A percentile compares a stretch with the other conserved stretches of the same genome.
These are phyloP conservation scores for Xanthia togata DNA, from an alignment of 2,888 invertebrate species.

Conservation along the genomic window DNA sequence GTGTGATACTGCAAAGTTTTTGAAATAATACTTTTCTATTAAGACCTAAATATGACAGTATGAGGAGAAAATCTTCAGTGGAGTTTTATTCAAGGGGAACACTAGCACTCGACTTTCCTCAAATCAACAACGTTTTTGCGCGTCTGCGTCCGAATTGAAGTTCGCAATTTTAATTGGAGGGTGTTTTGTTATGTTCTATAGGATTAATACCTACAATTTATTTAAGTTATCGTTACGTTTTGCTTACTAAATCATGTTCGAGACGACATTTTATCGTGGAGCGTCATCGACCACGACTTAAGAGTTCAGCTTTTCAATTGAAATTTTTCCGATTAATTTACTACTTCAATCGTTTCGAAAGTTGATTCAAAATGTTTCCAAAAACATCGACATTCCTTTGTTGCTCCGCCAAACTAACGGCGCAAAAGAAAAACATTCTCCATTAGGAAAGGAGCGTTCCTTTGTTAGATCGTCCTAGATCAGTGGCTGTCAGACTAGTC, in stretches of 20 bases:
- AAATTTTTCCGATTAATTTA: neutral
- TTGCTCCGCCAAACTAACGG: constrained; percentile 44
- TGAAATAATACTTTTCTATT: neutral
- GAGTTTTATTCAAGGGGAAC: neutral
- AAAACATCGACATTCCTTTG: constrained; percentile 50
- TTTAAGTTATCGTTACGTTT: neutral
- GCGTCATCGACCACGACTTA: neutral
- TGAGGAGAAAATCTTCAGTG: neutral
- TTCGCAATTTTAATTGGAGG: constrained; percentile 21
- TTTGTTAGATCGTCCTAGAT: constrained; percentile 60
- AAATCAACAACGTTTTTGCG: constrained; percentile 39
- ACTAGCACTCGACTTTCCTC: constrained; percentile 13
- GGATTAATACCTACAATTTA: neutral
- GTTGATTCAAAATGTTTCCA: neutral
- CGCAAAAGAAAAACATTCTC: constrained; percentile 51
- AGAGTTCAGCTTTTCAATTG: constrained; percentile 6
- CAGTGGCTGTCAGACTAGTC: constrained; percentile 36
- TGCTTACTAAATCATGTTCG: neutral
- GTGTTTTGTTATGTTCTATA: constrained; percentile 2
- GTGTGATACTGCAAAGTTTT: neutral
- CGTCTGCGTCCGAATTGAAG: constrained; percentile 36
- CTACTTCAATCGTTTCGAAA: neutral
- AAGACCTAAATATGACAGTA: neutral
- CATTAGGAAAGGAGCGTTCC: constrained; percentile 46
- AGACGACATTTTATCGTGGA: neutral